Base-by-base conservation (phyloP, 2,888 invertebrate genomes). In the Amiota mariae region DNA sequence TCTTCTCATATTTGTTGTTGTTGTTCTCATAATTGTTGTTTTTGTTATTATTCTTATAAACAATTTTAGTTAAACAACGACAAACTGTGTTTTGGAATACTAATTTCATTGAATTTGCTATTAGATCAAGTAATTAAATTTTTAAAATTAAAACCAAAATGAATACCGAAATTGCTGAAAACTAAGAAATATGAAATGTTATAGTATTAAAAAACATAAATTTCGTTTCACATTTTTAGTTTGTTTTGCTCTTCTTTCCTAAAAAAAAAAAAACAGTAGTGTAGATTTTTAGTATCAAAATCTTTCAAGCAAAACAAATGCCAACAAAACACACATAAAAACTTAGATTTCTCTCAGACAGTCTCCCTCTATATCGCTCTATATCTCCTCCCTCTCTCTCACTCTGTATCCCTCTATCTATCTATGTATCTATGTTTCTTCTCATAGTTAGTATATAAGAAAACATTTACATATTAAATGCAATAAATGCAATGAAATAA, bases 401-500 rank as follows among this genome's bases (percentile, higher is more conserved):
- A 24, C 24, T 24, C 24, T 1, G 2, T n/a, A n/a, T 24, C 24
- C 24, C 24, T 56, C 8, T 64, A 1, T 66, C 10, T 18, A 47
- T 13, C 24, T 15, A 64, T 47, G n/a, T 36, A 48, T 15, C 12
- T 66, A 66, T n/a, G 47, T 66, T 47, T 47, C n/a, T 66, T 8
- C 1, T 24, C 1, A 3, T 36, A 36, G n/a, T n/a, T 36, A 36
- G 24, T 24, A 24, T 24, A 24, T 24, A 24, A 24, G 24, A 24
- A 24, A 24, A 24, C 24, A 2, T 24, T 24, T 24, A 24, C 24
- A 24, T 24, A 24, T 24, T 24, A 2, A 24, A 24, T 24, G 24
- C 24, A 24, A 2, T 36, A 36, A 67, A 15, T 54, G 54, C 12
- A 67, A 49, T 49, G 20, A 24, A 67, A 13, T 49, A 51, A 72